phyloP scores from a whole-genome alignment of 2,888 invertebrate genomes.

The Drosophila bunnanda region DNA sequence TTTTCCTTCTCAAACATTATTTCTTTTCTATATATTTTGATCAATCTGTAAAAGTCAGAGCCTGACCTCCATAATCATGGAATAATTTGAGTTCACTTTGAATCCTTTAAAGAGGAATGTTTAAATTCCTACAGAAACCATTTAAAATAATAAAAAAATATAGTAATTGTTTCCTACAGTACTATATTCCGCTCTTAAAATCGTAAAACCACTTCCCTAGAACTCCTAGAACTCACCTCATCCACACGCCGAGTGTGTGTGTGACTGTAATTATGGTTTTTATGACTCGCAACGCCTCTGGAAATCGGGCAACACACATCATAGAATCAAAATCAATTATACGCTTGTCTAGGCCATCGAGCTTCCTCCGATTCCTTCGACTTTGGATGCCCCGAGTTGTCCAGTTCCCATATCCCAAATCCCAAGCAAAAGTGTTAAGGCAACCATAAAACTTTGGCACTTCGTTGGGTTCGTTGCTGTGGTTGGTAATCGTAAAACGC shows the following conservation, averaged over 20 bases:
- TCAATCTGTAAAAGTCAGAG: background rate
- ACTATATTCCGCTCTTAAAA: background rate
- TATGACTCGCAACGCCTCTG: constrained; percentile 60
- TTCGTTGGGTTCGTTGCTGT: constrained; percentile 26
- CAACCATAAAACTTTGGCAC: constrained; percentile 64
- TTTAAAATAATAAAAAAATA: background rate
- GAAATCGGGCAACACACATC: constrained; percentile 53
- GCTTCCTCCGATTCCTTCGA: constrained; percentile 22
- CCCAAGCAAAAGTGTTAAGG: constrained; percentile 66
- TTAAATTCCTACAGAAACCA: background rate
- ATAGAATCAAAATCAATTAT: constrained; percentile 80
- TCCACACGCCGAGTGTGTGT: constrained; percentile 17
- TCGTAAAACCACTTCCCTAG: background rate
- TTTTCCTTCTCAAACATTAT: background rate
- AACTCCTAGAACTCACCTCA: constrained; percentile 24
- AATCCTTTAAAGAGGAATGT: background rate
- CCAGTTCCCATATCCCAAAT: constrained; percentile 29
- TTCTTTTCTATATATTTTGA: background rate
- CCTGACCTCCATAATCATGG: no score
- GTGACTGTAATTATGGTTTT: constrained; percentile 57
- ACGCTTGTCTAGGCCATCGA: constrained; percentile 78
- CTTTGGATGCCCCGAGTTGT: background rate
- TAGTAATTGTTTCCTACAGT: background rate
- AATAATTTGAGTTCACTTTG: background rate
- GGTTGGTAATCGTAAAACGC: constrained; percentile 58